These are phyloP conservation scores for Muscidifurax raptorellus DNA, from an alignment of 1,140 invertebrate genomes.

Conservation along the genomic window DNA sequence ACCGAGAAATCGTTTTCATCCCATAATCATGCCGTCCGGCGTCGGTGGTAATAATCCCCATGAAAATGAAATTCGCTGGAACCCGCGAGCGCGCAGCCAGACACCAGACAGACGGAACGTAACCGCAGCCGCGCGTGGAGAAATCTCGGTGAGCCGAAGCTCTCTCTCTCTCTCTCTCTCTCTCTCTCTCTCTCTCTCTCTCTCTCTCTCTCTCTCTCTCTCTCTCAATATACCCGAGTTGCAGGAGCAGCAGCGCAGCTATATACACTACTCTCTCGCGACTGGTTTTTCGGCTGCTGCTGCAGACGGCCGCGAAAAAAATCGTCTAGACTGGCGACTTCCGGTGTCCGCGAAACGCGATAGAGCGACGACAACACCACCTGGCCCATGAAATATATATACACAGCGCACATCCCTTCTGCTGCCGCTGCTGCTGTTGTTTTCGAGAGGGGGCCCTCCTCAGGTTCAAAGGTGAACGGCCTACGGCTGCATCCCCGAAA, in stretches of 20 bases:
- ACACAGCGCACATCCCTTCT: not conserved
- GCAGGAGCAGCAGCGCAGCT: not conserved
- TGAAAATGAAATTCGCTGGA: slow-evolving; percentile 34
- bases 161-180: not conserved
- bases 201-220: not conserved
- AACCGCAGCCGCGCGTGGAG: slow-evolving; percentile 33
- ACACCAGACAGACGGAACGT: slow-evolving; percentile 22
- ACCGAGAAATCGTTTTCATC: not conserved
- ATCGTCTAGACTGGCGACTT: slow-evolving; percentile 70
- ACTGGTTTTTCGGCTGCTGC: slow-evolving; percentile 40
- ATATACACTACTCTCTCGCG: not conserved
- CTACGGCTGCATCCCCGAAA: slow-evolving; percentile 14
- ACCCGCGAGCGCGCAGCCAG: slow-evolving; percentile 10
- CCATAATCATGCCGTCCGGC: not conserved
- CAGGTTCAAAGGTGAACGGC: slow-evolving; percentile 59
- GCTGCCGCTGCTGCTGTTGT: not conserved
- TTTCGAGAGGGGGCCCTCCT: slow-evolving; percentile 28
- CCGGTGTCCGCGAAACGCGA: slow-evolving; percentile 60
- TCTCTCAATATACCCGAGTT: too few species aligned
- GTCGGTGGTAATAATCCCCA: not conserved
- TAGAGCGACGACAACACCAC: slow-evolving; percentile 57
- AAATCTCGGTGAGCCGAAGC: slow-evolving; percentile 15
- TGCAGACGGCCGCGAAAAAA: slow-evolving; percentile 46
- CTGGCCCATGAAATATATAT: slow-evolving; percentile 56
- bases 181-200: not conserved